phyloP scores from a whole-genome alignment of 2,797 vertebrate species.

The Pogonophryne albipinna region DNA sequence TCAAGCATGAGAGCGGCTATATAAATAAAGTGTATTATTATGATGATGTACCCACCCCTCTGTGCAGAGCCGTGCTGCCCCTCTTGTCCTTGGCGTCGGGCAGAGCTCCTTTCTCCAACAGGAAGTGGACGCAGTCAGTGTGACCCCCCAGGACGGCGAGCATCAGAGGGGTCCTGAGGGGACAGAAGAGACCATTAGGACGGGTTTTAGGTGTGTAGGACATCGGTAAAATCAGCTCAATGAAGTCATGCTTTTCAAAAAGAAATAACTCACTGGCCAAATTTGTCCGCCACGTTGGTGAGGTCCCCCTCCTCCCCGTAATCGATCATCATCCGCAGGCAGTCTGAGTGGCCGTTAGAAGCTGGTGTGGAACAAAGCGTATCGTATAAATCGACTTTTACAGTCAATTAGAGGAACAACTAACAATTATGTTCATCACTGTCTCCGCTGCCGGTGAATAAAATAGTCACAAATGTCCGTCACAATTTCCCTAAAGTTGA shows the following conservation, averaged over 20 bases:
- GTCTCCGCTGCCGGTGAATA: too few relatives aligned
- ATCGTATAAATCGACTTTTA: too few relatives aligned
- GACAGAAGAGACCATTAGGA: neutral
- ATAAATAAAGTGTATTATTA: too few relatives aligned
- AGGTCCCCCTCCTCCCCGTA: constrained; percentile 92
- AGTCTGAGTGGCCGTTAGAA: constrained; percentile 93
- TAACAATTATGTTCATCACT: too few relatives aligned
- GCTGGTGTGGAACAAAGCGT: constrained; percentile 77
- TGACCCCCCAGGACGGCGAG: constrained; percentile 94
- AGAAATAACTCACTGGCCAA: constrained; percentile 90
- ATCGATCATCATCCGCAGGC: constrained; percentile 95
- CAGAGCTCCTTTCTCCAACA: constrained; percentile 94
- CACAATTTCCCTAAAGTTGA: too few relatives aligned
- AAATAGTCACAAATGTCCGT: too few relatives aligned
- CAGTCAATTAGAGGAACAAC: too few relatives aligned
- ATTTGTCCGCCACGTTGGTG: constrained; percentile 91
- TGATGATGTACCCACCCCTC: constrained; percentile 85
- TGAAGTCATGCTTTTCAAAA: neutral
- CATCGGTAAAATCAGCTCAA: neutral
- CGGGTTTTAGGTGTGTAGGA: neutral
- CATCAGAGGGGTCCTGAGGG: constrained; percentile 93
- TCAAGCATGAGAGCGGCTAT: too few relatives aligned
- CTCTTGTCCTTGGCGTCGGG: constrained; percentile 93
- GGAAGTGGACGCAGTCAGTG: constrained; percentile 93
- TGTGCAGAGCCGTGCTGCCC: constrained; percentile 93